These are phyloP conservation scores for Gastrophysa polygoni DNA, from an alignment of 2,888 invertebrate species.

Conservation along the genomic window DNA sequence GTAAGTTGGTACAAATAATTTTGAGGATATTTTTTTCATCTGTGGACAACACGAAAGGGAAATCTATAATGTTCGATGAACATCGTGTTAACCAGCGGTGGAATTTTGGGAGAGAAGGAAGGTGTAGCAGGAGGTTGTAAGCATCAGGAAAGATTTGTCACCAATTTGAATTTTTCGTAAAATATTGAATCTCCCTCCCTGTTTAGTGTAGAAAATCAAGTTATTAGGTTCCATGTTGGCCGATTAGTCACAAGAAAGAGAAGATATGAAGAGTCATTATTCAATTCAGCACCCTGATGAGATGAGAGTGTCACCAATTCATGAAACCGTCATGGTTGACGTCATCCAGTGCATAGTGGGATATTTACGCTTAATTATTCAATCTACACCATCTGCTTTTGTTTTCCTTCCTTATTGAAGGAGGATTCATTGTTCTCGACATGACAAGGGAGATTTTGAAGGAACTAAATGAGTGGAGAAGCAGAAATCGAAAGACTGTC, in stretches of 20 bases:
- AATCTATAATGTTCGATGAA: too few species aligned
- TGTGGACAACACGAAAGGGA: too few species aligned
- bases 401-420: constrained; percentile 2
- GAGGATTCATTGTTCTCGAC: neutral
- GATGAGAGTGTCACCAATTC: constrained; percentile 8
- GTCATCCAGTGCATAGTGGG: constrained; percentile 12
- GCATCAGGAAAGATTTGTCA: too few species aligned
- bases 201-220: too few species aligned
- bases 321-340: constrained; percentile 21
- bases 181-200: too few species aligned
- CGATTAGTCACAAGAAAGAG: neutral
- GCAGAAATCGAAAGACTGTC: neutral
- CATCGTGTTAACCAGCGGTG: too few species aligned
- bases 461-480: neutral
- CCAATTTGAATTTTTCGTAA: too few species aligned
- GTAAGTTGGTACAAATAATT: too few species aligned
- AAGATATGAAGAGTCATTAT: neutral
- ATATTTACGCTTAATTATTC: constrained; percentile 14
- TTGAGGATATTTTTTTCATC: too few species aligned
- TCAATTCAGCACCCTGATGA: constrained; percentile 6
- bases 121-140: too few species aligned
- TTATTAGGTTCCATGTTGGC: neutral
- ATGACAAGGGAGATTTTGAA: neutral
- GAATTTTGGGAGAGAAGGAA: too few species aligned
- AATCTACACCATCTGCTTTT: constrained; percentile 20